Conservation (phyloP, 2,888 invertebrate genomes). For the Tanypteryx hageni region DNA sequence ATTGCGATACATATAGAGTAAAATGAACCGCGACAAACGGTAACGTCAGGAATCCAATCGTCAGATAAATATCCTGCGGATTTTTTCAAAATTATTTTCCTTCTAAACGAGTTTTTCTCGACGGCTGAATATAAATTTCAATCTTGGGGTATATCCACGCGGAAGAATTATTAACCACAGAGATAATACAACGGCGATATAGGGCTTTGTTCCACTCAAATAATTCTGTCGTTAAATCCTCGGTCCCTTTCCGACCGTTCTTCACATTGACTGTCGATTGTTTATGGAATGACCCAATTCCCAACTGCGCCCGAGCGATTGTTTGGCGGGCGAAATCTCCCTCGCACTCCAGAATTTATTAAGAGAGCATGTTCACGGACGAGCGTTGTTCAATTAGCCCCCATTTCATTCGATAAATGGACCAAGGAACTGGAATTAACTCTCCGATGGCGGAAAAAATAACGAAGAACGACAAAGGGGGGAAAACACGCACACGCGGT, state of each 20-base stretch:
- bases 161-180: not conserved
- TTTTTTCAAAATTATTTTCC: not conserved
- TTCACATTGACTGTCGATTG: constrained; percentile 31
- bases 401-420: not conserved
- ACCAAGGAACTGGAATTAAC: not conserved
- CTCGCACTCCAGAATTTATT: not conserved
- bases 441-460: not conserved
- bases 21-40: too few relatives aligned
- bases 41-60: not conserved
- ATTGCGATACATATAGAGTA: too few relatives aligned
- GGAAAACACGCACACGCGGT: too few relatives aligned
- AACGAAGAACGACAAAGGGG: not conserved
- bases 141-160: not conserved
- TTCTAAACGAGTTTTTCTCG: not conserved
- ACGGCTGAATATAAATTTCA: not conserved
- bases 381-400: not conserved
- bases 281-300: constrained; percentile 53
- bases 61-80: not conserved
- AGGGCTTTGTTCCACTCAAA: not conserved
- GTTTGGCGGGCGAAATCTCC: not conserved
- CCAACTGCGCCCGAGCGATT: not conserved
- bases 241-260: not conserved
- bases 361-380: not conserved
- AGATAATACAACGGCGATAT: not conserved
- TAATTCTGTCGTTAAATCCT: not conserved